Base-by-base conservation (phyloP, 30 jellyfish, hydroid and myxozoan genomes). In the Turritopsis rubra region DNA sequence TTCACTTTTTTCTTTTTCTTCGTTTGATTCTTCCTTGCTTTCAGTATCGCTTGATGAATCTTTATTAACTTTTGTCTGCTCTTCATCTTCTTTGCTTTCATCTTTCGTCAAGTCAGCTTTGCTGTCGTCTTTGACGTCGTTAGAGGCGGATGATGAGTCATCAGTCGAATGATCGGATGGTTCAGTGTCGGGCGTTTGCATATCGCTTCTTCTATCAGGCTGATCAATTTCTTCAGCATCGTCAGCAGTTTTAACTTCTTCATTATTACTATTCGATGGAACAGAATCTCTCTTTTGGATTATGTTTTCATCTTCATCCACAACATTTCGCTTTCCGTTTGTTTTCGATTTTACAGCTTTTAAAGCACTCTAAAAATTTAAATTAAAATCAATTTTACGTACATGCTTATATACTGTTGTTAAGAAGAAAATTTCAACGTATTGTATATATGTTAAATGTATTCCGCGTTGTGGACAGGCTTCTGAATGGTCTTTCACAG, bases 201-300 rank as follows among this genome's bases (percentile, higher is more conserved):
- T 68, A 68, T 68, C 77, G 19, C 77, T 68, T 0, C 77, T 23
- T 68, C 77, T 68, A 9, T 68, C 31, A n/a, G 77, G 16, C 31
- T 68, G 80, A 21, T 54, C 80, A 52, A 25, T 26, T 53, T 80
- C 82, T 1, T 27, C 53, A 28, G 84, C 24, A 76, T 28, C 28
- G 19, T 76, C 84, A 21, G 19, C 72, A 18, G 78, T 28, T 52
- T 76, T 76, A 1, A 52, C 3, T 0, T 80, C 76, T n/a, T 80
- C 80, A 29, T 53, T 77, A 18, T 60, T 24, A 65, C 54, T 80
- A 65, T 77, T 53, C 31, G 29, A 65, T 20, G 87, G 87, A 17
- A 80, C 87, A 20, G 87, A 41, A 66, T 80, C 87, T 31, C 87
- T 77, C 65, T 80, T 80, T 80, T 80, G 87, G 21, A 80, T 54